Percentiles rank a stretch among this genome's conserved stretches.
Evolutionary conservation across 2,113 vertebrate species (phyloP).

Genomic region (Myotis davidii): DNA sequence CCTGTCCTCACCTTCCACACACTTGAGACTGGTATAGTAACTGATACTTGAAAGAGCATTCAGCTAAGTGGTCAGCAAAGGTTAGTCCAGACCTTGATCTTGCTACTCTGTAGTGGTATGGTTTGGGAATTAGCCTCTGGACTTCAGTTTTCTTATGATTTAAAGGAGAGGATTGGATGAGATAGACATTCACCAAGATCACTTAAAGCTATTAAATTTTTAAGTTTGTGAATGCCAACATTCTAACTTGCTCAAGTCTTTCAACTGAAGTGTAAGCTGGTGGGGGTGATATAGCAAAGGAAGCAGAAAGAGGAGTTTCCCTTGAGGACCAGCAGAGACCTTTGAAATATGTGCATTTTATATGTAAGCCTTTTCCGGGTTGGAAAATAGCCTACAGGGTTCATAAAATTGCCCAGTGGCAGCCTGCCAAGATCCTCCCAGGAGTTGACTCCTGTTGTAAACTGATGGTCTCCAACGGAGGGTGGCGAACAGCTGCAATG

Average conservation of each 20-base stretch:
- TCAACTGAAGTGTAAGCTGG: background rate
- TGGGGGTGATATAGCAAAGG: constrained; percentile 52
- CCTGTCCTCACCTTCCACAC: background rate
- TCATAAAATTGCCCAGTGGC: constrained; percentile 68
- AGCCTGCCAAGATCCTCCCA: constrained; percentile 44
- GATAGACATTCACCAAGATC: background rate
- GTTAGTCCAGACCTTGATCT: background rate
- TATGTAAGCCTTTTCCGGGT: constrained; percentile 64
- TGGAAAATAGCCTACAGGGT: constrained; percentile 62
- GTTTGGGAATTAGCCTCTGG: background rate
- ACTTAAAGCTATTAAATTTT: background rate
- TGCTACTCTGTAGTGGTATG: background rate
- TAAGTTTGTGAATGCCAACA: background rate
- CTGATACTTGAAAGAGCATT: background rate
- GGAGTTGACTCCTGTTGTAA: constrained; percentile 38
- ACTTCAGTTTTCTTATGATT: background rate
- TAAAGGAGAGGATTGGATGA: background rate
- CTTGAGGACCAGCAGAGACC: constrained; percentile 65
- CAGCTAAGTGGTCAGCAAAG: background rate
- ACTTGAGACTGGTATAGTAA: background rate
- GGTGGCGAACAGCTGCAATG: background rate
- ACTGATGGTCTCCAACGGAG: background rate
- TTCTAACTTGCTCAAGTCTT: background rate
- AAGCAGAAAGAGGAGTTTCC: constrained; percentile 64
- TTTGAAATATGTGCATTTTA: constrained; percentile 74